A percentile compares a stretch with the other conserved stretches of the same genome.
Conservation (phyloP, 1,140 invertebrate genomes). For the Aphaenogaster ashmeadi region DNA sequence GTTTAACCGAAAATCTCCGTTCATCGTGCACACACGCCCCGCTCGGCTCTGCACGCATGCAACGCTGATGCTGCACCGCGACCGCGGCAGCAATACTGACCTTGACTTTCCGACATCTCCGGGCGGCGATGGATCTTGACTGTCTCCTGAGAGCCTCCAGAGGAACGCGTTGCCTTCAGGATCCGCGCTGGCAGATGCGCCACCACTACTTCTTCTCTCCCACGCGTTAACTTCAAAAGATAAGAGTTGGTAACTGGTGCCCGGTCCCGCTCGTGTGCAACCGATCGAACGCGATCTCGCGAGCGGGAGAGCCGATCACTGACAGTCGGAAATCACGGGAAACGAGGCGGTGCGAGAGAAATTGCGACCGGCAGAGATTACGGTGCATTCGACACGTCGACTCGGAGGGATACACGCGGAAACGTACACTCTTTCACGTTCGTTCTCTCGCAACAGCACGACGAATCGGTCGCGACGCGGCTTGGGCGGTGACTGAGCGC, state of each 20-base stretch:
- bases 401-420: background rate
- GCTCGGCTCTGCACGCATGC: background rate
- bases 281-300: conserved; percentile 39
- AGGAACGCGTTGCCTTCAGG: conserved; percentile 76
- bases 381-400: conserved; percentile 19
- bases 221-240: background rate
- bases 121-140: conserved; percentile 91
- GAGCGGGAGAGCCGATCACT: conserved; percentile 9
- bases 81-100: conserved; percentile 82
- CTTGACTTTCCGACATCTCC: conserved; percentile 91
- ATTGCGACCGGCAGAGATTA: background rate
- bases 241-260: background rate
- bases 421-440: background rate
- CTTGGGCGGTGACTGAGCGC: conserved; percentile 86
- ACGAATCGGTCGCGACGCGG: conserved; percentile 81
- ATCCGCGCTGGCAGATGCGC: conserved; percentile 41
- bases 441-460: conserved; percentile 18
- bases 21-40: background rate
- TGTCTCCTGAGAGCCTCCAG: conserved; percentile 91
- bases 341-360: background rate
- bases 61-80: conserved; percentile 19
- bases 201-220: conserved; percentile 41
- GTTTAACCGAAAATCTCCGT: background rate
- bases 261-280: background rate
- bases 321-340: background rate